These are phyloP conservation scores for Tenrec ecaudatus DNA, from an alignment of 2,113 vertebrate genomes.

Conservation along the genomic window DNA sequence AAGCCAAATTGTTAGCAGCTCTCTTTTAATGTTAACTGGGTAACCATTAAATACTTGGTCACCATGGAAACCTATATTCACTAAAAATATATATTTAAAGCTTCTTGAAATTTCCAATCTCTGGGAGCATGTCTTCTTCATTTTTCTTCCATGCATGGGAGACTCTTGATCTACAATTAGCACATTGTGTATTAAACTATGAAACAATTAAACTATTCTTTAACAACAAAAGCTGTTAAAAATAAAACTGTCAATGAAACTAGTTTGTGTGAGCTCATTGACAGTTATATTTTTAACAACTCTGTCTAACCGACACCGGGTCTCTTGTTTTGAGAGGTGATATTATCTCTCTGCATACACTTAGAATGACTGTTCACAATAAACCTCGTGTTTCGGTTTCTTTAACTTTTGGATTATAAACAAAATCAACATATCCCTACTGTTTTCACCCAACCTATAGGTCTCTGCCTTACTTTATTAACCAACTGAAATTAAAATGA, in stretches of 20 bases:
- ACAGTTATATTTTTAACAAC: not conserved
- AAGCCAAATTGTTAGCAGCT: too few species aligned
- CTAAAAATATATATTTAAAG: not conserved
- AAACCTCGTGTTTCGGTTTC: not conserved
- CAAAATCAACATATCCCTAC: too few species aligned
- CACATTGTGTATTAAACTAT: not conserved
- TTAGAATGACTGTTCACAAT: not conserved
- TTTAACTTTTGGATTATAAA: too few species aligned
- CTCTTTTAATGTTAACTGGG: not conserved
- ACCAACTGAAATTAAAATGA: too few species aligned
- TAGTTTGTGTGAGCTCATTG: not conserved
- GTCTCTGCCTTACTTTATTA: too few species aligned
- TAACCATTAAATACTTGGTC: not conserved
- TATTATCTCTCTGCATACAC: not conserved
- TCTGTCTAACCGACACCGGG: not conserved
- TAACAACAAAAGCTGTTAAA: too few species aligned
- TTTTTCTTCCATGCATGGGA: not conserved
- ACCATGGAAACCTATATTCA: not conserved
- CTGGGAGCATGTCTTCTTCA: not conserved
- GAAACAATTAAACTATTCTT: too few species aligned
- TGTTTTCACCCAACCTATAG: too few species aligned
- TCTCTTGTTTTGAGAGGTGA: not conserved
- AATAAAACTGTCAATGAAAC: too few species aligned
- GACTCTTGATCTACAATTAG: not conserved
- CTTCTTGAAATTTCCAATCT: not conserved